Evolutionary conservation across 2,888 invertebrate genomes (phyloP), one percentile per base, ranked within the genome.

Genomic region (Dromius quadrimaculatus): DNA sequence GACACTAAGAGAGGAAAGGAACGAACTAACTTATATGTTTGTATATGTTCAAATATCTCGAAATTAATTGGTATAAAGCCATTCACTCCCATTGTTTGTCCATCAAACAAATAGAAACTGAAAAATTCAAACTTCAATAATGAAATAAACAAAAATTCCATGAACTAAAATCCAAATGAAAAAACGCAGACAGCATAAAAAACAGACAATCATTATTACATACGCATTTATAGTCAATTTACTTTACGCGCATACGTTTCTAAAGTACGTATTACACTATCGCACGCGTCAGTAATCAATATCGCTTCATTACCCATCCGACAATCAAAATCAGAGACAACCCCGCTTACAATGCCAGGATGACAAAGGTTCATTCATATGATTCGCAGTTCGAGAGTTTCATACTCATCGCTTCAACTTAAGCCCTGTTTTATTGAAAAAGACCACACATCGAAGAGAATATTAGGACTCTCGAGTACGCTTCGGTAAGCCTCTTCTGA

Each of bases 391-490:
- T 65, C 45, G 45, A 64, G 64, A 6, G 32, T 50, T 28, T 64
- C 47, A 32, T 54, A 28, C 36, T 11, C n/a, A n/a, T n/a, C 62
- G 22, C 20, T 19, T 62, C 28, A 54, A 28, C 38, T 66, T 66
- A 57, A 66, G 34, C 54, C 66, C 41, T 28, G 41, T 66, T 66
- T 66, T 66, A 66, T 66, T 66, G 66, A 66, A 54, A 50, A 66
- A 50, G 66, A 66, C 57, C 57, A 57, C 66, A 66, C 66, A 41
- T 47, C 36, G 50, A 8, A 65, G 17, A 20, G 78, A 79, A 78
- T 78, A 80, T 81, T 80, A 76, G 79, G 76, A 74, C 77, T 77
- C 81, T 81, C 73, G 74, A 75, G 75, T 72, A 76, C 77, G 79
- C 77, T 74, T 77, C 76, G 74, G 71, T 77, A 76, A 73, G 71